Conservation (phyloP, 2,888 invertebrate species). For the Drosophila algonquin region DNA sequence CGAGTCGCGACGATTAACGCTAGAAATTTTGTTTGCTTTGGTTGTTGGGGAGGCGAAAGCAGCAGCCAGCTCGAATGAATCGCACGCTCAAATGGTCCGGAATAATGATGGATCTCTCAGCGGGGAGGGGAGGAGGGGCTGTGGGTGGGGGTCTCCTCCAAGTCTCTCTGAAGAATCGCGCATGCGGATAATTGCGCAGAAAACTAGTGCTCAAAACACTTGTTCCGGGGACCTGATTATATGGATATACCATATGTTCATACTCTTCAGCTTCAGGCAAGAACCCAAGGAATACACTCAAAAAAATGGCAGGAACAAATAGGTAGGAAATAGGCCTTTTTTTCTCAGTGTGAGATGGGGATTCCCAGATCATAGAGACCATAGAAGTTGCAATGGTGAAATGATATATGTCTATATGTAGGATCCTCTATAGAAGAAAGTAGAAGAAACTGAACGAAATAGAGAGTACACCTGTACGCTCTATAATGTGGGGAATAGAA, state of each 20-base stretch:
- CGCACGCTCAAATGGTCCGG: slow-evolving; percentile 61
- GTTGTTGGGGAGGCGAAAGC: slow-evolving; percentile 59
- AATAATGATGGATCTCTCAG: slow-evolving; percentile 36
- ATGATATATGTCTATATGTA: too few species aligned
- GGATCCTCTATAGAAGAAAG: too few species aligned
- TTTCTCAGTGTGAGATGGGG: too few species aligned
- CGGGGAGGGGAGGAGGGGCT: too few species aligned
- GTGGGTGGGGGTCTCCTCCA: not conserved
- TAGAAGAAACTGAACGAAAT: too few species aligned
- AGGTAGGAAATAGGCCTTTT: too few species aligned
- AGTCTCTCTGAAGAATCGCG: slow-evolving; percentile 31
- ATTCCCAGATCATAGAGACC: too few species aligned
- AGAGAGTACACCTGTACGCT: too few species aligned
- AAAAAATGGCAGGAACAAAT: not conserved
- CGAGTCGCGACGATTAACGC: slow-evolving; percentile 9
- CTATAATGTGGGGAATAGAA: too few species aligned
- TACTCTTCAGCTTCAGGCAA: not conserved
- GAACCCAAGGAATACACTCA: slow-evolving; percentile 2
- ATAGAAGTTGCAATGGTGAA: too few species aligned
- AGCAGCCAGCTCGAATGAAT: slow-evolving; percentile 46
- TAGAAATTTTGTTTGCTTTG: slow-evolving; percentile 35
- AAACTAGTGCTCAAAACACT: slow-evolving; percentile 28
- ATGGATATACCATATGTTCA: not conserved
- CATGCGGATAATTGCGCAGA: slow-evolving; percentile 38
- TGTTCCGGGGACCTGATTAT: slow-evolving; percentile 31